Conservation (phyloP, 2,797 vertebrate species). For the Huso huso region DNA sequence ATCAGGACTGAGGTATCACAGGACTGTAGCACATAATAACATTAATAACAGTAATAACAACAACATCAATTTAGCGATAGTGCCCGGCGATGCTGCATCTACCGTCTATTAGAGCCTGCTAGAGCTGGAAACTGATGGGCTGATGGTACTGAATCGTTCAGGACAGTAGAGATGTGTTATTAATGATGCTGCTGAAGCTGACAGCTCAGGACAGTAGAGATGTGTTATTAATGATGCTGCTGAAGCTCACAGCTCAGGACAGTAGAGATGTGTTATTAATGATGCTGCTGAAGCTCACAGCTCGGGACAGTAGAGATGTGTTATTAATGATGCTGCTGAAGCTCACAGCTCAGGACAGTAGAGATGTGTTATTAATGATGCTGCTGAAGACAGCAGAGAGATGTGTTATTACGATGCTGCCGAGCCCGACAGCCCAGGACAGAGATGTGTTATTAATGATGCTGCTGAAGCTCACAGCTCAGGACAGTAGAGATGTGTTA, state of each 20-base stretch:
- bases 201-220: conserved; percentile 31
- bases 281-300: conserved; percentile 24
- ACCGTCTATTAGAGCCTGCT: no score
- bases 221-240: conserved; percentile 21
- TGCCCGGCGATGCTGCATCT: no score
- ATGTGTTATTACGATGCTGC: conserved; percentile 19
- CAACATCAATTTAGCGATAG: no score
- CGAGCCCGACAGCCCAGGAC: neutral
- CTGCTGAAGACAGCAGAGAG: conserved; percentile 27
- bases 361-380: conserved; percentile 22
- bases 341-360: neutral
- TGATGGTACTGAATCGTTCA: no score
- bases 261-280: conserved; percentile 20
- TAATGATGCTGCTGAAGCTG: conserved; percentile 20
- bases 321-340: conserved; percentile 19
- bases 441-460: conserved; percentile 21
- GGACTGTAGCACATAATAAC: no score
- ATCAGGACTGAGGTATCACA: no score
- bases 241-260: neutral
- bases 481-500: conserved; percentile 28
- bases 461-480: conserved; percentile 27
- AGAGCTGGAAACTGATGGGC: no score
- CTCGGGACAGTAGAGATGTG: conserved; percentile 29
- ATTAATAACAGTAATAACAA: no score
- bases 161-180: neutral